Evolutionary conservation across 1,140 invertebrate species (phyloP).

Genomic region (Melipona quadrifasciata): DNA sequence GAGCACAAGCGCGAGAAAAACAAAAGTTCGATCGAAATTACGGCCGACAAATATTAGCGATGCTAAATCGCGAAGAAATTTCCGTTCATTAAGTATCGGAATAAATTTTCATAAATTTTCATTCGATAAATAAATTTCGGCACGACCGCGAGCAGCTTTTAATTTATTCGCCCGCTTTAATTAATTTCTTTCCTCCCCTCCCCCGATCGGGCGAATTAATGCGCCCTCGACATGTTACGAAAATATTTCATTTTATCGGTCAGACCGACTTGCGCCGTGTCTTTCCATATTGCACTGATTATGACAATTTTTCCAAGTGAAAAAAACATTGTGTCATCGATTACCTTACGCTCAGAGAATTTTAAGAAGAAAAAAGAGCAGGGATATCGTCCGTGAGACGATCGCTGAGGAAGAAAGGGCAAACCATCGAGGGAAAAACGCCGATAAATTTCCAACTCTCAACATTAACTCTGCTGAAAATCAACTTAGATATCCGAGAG

Average conservation of each 20-base stretch:
- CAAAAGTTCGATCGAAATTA: slow-evolving; percentile 5
- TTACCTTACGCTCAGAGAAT: too few relatives aligned
- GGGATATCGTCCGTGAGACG: neutral
- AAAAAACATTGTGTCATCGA: too few relatives aligned
- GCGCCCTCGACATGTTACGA: slow-evolving; percentile 16
- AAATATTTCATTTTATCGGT: slow-evolving; percentile 40
- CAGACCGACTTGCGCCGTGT: neutral
- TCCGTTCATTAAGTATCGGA: slow-evolving; percentile 41
- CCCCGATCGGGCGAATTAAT: slow-evolving; percentile 19
- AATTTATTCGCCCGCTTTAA: slow-evolving; percentile 35
- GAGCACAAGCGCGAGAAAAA: neutral
- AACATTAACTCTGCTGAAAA: slow-evolving; percentile 36
- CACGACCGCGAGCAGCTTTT: neutral
- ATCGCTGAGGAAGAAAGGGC: neutral
- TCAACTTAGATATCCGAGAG: slow-evolving; percentile 50
- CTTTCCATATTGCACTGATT: neutral
- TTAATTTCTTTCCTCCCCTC: slow-evolving; percentile 16
- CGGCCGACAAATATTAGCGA: slow-evolving; percentile 25
- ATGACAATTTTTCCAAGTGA: too few relatives aligned
- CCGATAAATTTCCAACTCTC: slow-evolving; percentile 41
- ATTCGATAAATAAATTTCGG: slow-evolving; percentile 40
- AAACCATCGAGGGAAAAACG: slow-evolving; percentile 2
- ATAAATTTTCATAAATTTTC: slow-evolving; percentile 47
- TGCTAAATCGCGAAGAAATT: slow-evolving; percentile 33
- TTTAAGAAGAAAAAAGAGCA: too few relatives aligned